Conservation (phyloP, 2,797 vertebrate genomes). For the Ceryle rudis region DNA sequence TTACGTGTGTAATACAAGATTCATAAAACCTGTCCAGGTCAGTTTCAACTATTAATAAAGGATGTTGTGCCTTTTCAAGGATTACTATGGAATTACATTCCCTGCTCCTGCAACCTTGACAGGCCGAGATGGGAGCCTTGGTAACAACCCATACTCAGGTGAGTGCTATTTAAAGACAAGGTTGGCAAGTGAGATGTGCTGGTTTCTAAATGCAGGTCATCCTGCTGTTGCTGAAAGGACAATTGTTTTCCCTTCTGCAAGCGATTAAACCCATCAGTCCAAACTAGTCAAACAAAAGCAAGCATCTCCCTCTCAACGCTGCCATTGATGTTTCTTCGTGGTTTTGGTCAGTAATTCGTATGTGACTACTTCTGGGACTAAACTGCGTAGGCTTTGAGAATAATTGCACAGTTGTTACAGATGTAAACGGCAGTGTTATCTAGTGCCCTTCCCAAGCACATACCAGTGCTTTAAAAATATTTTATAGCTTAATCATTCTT, state of each 20-base stretch:
- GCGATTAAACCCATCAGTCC: not conserved
- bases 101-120: conserved; percentile 92
- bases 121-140: conserved; percentile 90
- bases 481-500: not conserved
- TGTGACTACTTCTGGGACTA: not conserved
- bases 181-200: not conserved
- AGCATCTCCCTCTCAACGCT: not conserved
- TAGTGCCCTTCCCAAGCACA: not conserved
- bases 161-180: not conserved
- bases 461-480: not conserved
- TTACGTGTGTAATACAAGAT: not conserved
- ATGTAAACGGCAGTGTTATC: not conserved
- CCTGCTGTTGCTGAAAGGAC: not conserved
- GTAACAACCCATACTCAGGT: conserved; percentile 97
- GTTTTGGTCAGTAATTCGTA: not conserved
- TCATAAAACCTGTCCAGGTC: not conserved
- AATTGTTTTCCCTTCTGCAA: not conserved
- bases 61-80: conserved; percentile 77
- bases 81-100: conserved; percentile 99
- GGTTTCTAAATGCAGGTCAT: not conserved
- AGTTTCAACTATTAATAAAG: not conserved
- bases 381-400: not conserved
- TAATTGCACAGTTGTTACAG: not conserved
- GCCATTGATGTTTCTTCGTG: not conserved
- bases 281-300: not conserved